A percentile compares a stretch with the other conserved stretches of the same genome.
Conservation (phyloP, 2,888 invertebrate species). For the Dryocosmus kuriphilus region DNA sequence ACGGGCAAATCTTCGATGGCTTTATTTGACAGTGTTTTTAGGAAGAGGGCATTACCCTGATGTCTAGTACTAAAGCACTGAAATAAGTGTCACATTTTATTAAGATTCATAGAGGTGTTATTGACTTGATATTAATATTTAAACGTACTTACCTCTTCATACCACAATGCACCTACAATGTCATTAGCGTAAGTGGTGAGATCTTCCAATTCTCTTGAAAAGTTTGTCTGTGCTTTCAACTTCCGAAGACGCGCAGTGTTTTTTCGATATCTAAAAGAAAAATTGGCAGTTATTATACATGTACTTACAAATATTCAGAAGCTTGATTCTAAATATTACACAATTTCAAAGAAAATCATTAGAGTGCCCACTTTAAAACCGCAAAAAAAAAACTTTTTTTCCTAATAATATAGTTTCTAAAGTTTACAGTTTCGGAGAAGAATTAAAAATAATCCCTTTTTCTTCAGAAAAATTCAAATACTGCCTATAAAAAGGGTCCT, state of each 20-base stretch:
- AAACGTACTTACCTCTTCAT: slow-evolving; percentile 52
- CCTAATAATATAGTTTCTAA: no score
- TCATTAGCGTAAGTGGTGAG: slow-evolving; percentile 63
- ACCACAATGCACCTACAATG: slow-evolving; percentile 65
- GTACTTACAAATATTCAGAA: neutral
- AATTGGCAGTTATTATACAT: neutral
- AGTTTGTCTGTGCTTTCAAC: slow-evolving; percentile 45
- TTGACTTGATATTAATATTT: slow-evolving; percentile 5
- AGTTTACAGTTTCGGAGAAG: no score
- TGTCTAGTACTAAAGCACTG: slow-evolving; percentile 59
- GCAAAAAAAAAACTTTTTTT: no score
- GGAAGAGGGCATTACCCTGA: slow-evolving; percentile 57
- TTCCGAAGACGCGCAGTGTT: slow-evolving; percentile 52
- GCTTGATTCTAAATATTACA: no score
- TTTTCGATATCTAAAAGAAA: slow-evolving; percentile 60
- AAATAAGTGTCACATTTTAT: slow-evolving; percentile 32
- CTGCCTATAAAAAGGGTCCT: no score
- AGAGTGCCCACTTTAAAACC: no score
- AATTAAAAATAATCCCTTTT: no score
- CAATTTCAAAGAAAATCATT: no score
- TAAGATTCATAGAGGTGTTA: no score
- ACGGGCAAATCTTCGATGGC: slow-evolving; percentile 54
- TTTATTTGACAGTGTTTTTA: slow-evolving; percentile 58
- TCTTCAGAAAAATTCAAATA: no score
- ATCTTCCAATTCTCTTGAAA: slow-evolving; percentile 50